phyloP scores from a whole-genome alignment of 2,113 vertebrate genomes.

The Oncorhynchus tshawytscha region DNA sequence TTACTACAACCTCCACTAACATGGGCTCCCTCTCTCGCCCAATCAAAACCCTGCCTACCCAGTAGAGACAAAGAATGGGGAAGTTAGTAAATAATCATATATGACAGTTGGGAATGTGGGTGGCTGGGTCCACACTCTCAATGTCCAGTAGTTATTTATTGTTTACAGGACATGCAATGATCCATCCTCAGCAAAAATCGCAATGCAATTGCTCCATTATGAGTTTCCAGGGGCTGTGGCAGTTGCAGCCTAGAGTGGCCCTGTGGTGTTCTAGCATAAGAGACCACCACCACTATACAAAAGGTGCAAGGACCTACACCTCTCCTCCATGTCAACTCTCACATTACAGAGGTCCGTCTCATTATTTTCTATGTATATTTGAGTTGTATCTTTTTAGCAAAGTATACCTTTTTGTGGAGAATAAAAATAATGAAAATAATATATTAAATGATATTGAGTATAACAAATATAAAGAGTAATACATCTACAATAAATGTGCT shows the following conservation, averaged over 20 bases:
- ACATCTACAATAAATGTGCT: conserved; percentile 53
- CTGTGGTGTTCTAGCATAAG: conserved; percentile 52
- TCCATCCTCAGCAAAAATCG: conserved; percentile 55
- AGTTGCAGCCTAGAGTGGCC: conserved; percentile 59
- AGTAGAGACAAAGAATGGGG: conserved; percentile 66
- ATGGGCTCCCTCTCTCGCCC: conserved; percentile 91
- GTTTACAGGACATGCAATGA: conserved; percentile 65
- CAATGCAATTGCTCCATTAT: conserved; percentile 69
- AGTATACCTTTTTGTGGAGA: conserved; percentile 68
- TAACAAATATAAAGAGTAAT: conserved; percentile 60
- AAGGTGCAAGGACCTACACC: conserved; percentile 55
- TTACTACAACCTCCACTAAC: conserved; percentile 66
- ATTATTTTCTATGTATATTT: conserved; percentile 67
- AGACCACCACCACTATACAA: conserved; percentile 68
- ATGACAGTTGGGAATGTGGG: conserved; percentile 38
- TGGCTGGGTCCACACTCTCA: conserved; percentile 33
- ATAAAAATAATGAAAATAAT: conserved; percentile 52
- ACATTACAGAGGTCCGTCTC: conserved; percentile 32
- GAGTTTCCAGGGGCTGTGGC: conserved; percentile 74
- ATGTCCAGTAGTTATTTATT: conserved; percentile 63
- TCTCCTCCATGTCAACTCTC: conserved; percentile 60
- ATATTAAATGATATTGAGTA: conserved; percentile 63
- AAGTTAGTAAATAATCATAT: conserved; percentile 10
- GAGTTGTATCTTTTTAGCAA: conserved; percentile 63
- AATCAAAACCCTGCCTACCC: conserved; percentile 90